Evolutionary conservation across 2,113 vertebrate species (phyloP), one percentile per base, ranked within the genome.

Genomic region (Istiophorus platypterus): DNA sequence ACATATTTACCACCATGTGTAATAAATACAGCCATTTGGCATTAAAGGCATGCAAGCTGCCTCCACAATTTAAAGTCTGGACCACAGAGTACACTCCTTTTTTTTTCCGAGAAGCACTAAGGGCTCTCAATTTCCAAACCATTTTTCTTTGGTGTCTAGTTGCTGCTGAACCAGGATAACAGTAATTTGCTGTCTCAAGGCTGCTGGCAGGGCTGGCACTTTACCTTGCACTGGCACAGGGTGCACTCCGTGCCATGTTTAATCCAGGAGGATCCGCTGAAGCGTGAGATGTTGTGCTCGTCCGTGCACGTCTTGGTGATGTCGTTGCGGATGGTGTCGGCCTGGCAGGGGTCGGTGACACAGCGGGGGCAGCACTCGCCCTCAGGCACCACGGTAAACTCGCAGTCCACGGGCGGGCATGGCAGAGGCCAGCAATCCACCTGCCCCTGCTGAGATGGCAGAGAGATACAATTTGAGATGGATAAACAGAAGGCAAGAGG

Each of bases 401-500:
- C 98, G 81, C 98, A 99, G 22, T 98, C 97, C 72, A 90, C 93
- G 2, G 97, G 96, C 0, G 97, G 96, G 89, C 98, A 99, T 0
- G 97, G 94, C 91, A 99, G 93, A 9, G 98, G 97, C 98, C 98
- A 99, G 87, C 98, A 99, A 89, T 99, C 98, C 80, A 99, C 98
- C 93, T 99, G 97, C 0, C 98, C 98, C 92, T 96, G 96, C 98
- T 99, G 90, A 2, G 93, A 27, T 56, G 41, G 66, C 2, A 24
- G 41, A n/a, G 79, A 42, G 65, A 67, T 29, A 57, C 31, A 41
- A 34, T 64, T 65, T 58, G 26, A 76, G 65, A 56, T 8, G 2
- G 34, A 63, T 0, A 41, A 65, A 81, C 8, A 61, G 37, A 27
- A 2, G 5, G 49, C 14, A 17, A 20, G 12, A 51, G 17, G 58